Base-by-base conservation (phyloP, 2,888 invertebrate genomes). In the Microctonus brassicae region DNA sequence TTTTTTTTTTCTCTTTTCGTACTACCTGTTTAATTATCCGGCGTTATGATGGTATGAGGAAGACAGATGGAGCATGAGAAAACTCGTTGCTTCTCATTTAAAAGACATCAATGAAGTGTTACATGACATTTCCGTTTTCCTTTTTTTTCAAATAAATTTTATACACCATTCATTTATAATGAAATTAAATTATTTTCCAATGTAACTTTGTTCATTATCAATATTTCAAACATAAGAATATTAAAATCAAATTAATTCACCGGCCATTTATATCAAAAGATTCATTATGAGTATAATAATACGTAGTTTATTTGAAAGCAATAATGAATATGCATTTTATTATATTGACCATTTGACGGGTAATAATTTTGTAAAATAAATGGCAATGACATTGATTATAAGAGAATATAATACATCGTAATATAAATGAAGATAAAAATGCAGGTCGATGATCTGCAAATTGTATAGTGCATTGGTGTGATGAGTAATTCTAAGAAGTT, bases 361-460 rank as follows among this genome's bases (percentile, higher is more conserved):
- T 47, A n/a, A 5, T 20, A 17, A 47, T 47, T n/a, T n/a, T 47
- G 2, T 47, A 7, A 17, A 5, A 39, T 13, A 13, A 17, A 47
- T 47, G 17, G 47, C 47, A 47, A 47, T 47, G 47, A 17, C 47
- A 47, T 47, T 47, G 47, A 5, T 17, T 6, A 17, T 6, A 47
- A 47, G 17, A 17, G 17, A 17, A 47, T 47, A 47, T 47, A 47
- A 47, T 47, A 47, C 17, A 47, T n/a, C n/a, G n/a, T n/a, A n/a
- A n/a, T n/a, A n/a, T n/a, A n/a, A n/a, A n/a, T n/a, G n/a, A n/a
- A n/a, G n/a, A n/a, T 47, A 7, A 17, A 63, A 75, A 78, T 76
- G 72, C 79, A 77, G 84, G 82, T 82, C 82, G 79, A 72, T 78
- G 82, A 82, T 81, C 83, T 81, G 81, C 73, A 55, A 36, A 52